Base-by-base conservation (phyloP, 2,888 invertebrate species). In the Cistogaster globosa region DNA sequence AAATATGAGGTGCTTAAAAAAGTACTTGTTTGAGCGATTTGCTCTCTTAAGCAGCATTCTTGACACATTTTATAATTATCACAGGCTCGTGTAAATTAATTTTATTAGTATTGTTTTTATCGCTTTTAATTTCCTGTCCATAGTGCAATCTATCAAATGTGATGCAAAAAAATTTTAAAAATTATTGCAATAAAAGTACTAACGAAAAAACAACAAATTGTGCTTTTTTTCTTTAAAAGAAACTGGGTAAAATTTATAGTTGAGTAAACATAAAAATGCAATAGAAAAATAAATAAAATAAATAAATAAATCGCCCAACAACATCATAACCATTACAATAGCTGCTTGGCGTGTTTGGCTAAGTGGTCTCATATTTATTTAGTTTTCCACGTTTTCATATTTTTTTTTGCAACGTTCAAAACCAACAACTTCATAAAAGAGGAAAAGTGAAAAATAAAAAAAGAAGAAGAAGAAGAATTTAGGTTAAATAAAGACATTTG, bases 311-410 rank as follows among this genome's bases (percentile, higher is more conserved):
- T 82, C 65, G 76, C 82, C 71, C 63, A 42, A 77, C 71, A 58
- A 72, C 76, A 76, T 69, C 65, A 82, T 77, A 69, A 71, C 69
- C 69, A 42, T 82, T 71, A 77, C 82, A 71, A 75, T 78, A 74
- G 82, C 78, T 78, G 78, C 78, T 82, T 78, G 74, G 75, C 77
- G 78, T 85, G 85, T 82, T 85, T 69, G 78, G 72, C 85, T 85
- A 85, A 85, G 85, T 85, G 85, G 82, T 82, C 74, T 78, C 85
- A 82, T n/a, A n/a, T 85, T 85, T 85, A 82, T 85, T 71, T 85
- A 77, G 67, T 75, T 82, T 82, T 71, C 36, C 48, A 55, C 57
- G 48, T 51, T 26, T 38, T 51, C 48, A 14, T 20, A 26, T 32
- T 38, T 42, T 78, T 32, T 60, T 77, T 36, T 38, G 58, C 67